Evolutionary conservation across 2,797 vertebrate genomes (phyloP).

Genomic region (Urosaurus nigricauda): DNA sequence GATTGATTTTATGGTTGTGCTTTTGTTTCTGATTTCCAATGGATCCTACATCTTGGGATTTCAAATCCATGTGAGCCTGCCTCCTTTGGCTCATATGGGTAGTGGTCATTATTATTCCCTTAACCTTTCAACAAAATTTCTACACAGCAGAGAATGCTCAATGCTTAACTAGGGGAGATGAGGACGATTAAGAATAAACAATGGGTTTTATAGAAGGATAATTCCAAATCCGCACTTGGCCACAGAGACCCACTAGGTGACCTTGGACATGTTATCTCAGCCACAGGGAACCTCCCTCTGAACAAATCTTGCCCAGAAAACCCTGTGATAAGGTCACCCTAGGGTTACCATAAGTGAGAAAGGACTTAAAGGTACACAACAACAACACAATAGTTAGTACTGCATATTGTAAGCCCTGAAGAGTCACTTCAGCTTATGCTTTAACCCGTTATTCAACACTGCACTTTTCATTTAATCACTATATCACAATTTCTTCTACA

Average conservation of each 20-base stretch:
- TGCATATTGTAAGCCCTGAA: neutral
- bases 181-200: neutral
- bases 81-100: neutral
- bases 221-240: too few relatives aligned
- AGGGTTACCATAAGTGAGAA: too few relatives aligned
- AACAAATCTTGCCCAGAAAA: too few relatives aligned
- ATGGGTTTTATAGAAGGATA: neutral
- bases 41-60: neutral
- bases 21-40: neutral
- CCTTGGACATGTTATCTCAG: too few relatives aligned
- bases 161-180: neutral
- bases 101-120: neutral
- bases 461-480: neutral
- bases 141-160: neutral
- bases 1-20: neutral
- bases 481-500: neutral
- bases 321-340: too few relatives aligned
- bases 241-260: too few relatives aligned
- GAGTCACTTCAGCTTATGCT: neutral
- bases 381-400: neutral
- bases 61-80: too few relatives aligned
- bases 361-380: too few relatives aligned
- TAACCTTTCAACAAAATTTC: neutral
- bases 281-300: too few relatives aligned
- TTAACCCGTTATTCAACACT: neutral